Evolutionary conservation across 2,888 invertebrate species (phyloP), one percentile per base, ranked within the genome.

Genomic region (Melangyna quadrimaculata): DNA sequence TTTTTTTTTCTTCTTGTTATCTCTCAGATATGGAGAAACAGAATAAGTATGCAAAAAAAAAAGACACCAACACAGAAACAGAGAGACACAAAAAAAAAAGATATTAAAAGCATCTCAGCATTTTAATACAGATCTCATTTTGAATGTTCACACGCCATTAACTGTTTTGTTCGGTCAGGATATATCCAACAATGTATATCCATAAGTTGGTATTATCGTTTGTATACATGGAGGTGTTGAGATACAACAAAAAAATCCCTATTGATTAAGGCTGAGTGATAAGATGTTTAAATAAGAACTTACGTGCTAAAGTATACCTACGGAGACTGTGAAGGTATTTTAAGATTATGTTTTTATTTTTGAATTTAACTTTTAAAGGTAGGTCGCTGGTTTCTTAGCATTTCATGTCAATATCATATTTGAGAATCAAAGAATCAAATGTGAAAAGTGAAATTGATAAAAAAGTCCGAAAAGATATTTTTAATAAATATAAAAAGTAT

Each of bases 101-200:
- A 86, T 80, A 86, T 86, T 86, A 86, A 86, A 84, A 86, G 80
- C 77, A 86, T 77, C 67, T 55, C 70, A 86, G 72, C 84, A 67
- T 86, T 86, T 86, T 86, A 86, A 86, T 81, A 75, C 80, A 86
- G 80, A 86, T 86, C 80, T 77, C 80, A 77, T 80, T 86, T 86
- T 86, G 84, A 87, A 82, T 81, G 86, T 87, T 87, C 81, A 87
- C 86, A 87, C 81, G 65, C 86, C 86, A 87, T 87, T 87, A 87
- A 87, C 81, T 82, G 70, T 77, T 78, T 87, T 87, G 84, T 77
- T 35, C 22, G 35, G 65, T 17, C n/a, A 61, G 59, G 55, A 19
- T 40, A 19, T 40, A 67, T 67, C 61, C 75, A 71, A 71, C 40
- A 70, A 84, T 79, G 75, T 72, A 77, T 69, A 75, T 71, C 59